phyloP scores from a whole-genome alignment of 1,140 invertebrate genomes.

The Nasonia vitripennis region DNA sequence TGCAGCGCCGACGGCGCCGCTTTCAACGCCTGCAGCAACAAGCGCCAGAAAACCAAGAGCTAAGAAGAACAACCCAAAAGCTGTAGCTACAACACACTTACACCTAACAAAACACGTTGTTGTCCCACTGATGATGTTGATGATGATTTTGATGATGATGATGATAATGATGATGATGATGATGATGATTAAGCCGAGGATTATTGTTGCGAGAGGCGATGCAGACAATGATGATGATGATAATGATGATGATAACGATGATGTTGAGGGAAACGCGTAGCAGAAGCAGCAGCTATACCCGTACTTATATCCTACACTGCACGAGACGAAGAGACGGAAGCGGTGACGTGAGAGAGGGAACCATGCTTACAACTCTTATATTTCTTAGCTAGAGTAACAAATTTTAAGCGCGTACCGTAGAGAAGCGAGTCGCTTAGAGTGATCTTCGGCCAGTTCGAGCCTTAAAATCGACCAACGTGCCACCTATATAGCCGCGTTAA shows the following conservation, averaged over 20 bases:
- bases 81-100: not conserved
- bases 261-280: not conserved
- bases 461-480: constrained; percentile 65
- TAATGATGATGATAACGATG: too few species aligned
- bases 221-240: too few species aligned
- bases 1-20: not conserved
- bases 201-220: not conserved
- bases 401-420: constrained; percentile 54
- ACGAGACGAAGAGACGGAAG: not conserved
- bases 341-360: constrained; percentile 35
- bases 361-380: constrained; percentile 35
- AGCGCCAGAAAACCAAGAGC: constrained; percentile 24
- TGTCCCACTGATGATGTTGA: constrained; percentile 57
- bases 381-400: constrained; percentile 68
- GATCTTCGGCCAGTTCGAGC: constrained; percentile 60
- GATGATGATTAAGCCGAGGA: not conserved
- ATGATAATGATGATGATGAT: not conserved
- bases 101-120: constrained; percentile 53
- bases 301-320: too few species aligned
- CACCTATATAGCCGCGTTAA: constrained; percentile 49
- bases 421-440: constrained; percentile 60
- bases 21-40: constrained; percentile 36
- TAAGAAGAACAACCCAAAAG: not conserved
- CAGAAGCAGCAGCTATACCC: not conserved
- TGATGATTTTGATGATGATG: not conserved